phyloP scores from a whole-genome alignment of 1,140 invertebrate species.

The Drosophila bocqueti region DNA sequence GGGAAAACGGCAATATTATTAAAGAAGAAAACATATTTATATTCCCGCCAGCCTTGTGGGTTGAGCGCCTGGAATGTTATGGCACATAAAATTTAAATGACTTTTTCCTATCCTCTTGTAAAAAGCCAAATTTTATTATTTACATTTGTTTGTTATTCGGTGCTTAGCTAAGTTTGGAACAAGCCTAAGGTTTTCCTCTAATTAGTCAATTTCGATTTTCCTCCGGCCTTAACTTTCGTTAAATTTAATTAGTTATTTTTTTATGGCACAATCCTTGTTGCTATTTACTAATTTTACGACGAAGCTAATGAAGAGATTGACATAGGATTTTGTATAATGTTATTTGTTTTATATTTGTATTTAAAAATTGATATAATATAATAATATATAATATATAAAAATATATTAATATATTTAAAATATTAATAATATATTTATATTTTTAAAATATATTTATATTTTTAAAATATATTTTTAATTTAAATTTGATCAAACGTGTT shows the following conservation, averaged over 20 bases:
- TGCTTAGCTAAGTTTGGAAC: neutral
- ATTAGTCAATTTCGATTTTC: constrained; percentile 4
- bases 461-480: too few relatives aligned
- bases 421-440: too few relatives aligned
- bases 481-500: too few relatives aligned
- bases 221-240: neutral
- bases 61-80: constrained; percentile 24
- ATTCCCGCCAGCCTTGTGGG: constrained; percentile 14
- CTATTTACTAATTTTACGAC: constrained; percentile 4
- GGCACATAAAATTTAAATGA: constrained; percentile 28
- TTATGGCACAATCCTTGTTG: neutral
- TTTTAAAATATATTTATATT: too few relatives aligned
- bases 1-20: constrained; percentile 22
- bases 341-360: neutral
- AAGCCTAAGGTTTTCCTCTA: neutral
- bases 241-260: constrained; percentile 2
- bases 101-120: constrained; percentile 18
- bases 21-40: constrained; percentile 19
- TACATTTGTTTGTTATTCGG: neutral
- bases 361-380: too few relatives aligned
- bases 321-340: neutral
- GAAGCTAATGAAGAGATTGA: neutral
- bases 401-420: too few relatives aligned
- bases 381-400: too few relatives aligned
- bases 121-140: neutral